Evolutionary conservation across 2,888 invertebrate species (phyloP), one percentile per base, ranked within the genome.

Genomic region (Ochlodes sylvanus): DNA sequence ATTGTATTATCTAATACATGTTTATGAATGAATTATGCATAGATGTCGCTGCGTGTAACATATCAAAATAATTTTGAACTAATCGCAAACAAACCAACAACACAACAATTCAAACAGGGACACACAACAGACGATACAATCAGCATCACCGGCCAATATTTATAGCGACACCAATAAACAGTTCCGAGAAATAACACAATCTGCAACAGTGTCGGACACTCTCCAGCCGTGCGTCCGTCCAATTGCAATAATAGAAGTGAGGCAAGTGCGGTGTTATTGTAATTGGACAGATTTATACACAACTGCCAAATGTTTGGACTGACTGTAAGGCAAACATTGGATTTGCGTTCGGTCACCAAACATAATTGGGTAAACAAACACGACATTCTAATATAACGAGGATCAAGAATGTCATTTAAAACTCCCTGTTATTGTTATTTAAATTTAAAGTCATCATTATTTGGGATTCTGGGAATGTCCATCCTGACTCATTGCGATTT

Each of bases 231-330:
- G 52, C 17, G 57, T 34, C 57, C 12, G 57, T 57, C 34, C 19
- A 57, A 34, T 55, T 19, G 15, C 32, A 47, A 32, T 47, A 47
- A 61, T 61, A 61, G 61, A 61, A 47, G 61, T 27, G 32, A n/a
- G 32, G 34, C 55, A 63, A 41, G n/a, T 44, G 54, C 44, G 47
- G 17, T 50, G 50, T 50, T 50, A 4, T 56, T 64, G 34, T 64
- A 64, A 64, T 64, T 64, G 64, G 56, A 47, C 32, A 56, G 56
- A 64, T 64, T 64, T 64, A 64, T 64, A 47, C 34, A 57, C 44
- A 64, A 47, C 32, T 38, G 58, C n/a, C 57, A 17, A 41, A 41
- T 50, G 19, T 50, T 50, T 19, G 12, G 19, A 32, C 54, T 32
- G 27, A 54, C 47, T 47, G 47, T 5, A 47, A 47, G 47, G 14